phyloP scores from a whole-genome alignment of 2,113 vertebrate genomes.

The Dendropsophus ebraccatus region DNA sequence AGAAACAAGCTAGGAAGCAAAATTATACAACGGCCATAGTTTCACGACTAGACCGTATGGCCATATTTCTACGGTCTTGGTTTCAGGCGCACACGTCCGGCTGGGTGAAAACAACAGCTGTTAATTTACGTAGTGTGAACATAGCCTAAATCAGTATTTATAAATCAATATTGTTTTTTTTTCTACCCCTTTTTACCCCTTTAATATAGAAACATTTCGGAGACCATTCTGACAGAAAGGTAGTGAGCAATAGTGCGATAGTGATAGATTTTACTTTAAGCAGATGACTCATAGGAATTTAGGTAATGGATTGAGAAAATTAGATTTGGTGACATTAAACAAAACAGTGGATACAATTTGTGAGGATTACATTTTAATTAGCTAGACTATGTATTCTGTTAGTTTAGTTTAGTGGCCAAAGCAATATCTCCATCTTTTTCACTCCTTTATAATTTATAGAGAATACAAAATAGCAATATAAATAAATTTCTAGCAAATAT shows the following conservation, averaged over 20 bases:
- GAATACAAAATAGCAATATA: no score
- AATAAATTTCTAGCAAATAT: no score
- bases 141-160: no score
- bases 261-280: background rate
- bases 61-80: no score
- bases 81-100: no score
- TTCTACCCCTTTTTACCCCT: no score
- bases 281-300: background rate
- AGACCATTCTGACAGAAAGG: background rate
- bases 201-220: background rate
- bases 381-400: background rate
- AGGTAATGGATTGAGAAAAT: background rate
- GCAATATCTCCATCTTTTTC: background rate
- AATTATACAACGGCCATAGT: no score
- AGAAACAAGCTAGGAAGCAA: no score
- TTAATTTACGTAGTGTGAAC: no score
- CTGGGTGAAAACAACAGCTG: no score
- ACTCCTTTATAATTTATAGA: background rate
- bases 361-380: background rate
- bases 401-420: background rate
- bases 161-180: no score
- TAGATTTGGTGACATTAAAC: background rate
- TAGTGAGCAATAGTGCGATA: background rate
- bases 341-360: background rate
- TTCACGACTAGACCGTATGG: no score